Percentiles rank a stretch among this genome's conserved stretches.
Conservation (phyloP, 2,888 invertebrate genomes). For the Cataglyphis altisquamis region DNA sequence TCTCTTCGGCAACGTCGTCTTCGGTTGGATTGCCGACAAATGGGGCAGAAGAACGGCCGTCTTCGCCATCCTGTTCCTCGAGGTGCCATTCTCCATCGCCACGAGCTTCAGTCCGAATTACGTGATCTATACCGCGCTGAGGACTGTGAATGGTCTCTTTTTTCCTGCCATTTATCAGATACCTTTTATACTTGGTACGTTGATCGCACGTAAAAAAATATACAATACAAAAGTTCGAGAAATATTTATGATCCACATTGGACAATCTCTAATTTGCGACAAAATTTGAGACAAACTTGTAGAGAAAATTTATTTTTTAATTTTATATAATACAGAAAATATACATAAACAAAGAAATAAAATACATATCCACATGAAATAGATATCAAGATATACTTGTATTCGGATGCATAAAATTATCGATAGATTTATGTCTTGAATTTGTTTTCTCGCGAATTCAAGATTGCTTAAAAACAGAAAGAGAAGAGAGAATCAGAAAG, state of each 20-base stretch:
- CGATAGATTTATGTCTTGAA: too few relatives aligned
- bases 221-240: not conserved
- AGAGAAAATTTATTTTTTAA: not conserved
- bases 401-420: too few relatives aligned
- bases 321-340: not conserved
- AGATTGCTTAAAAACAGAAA: too few relatives aligned
- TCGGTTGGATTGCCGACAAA: slow-evolving; percentile 91
- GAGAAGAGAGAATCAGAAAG: not conserved
- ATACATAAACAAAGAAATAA: not conserved
- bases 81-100: slow-evolving; percentile 89
- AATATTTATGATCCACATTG: not conserved
- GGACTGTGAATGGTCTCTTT: slow-evolving; percentile 89
- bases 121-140: slow-evolving; percentile 88
- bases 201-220: not conserved
- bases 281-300: not conserved
- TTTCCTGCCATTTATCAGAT: slow-evolving; percentile 90
- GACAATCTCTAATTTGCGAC: not conserved
- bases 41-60: slow-evolving; percentile 90
- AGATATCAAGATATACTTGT: too few relatives aligned
- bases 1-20: slow-evolving; percentile 90
- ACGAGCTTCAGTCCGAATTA: slow-evolving; percentile 89
- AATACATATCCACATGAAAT: too few relatives aligned
- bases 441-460: too few relatives aligned
- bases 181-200: slow-evolving; percentile 89
- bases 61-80: slow-evolving; percentile 88